A percentile compares a stretch with the other conserved stretches of the same genome.
phyloP scores from a whole-genome alignment of 2,113 vertebrate genomes.

The Echinops telfairi region DNA sequence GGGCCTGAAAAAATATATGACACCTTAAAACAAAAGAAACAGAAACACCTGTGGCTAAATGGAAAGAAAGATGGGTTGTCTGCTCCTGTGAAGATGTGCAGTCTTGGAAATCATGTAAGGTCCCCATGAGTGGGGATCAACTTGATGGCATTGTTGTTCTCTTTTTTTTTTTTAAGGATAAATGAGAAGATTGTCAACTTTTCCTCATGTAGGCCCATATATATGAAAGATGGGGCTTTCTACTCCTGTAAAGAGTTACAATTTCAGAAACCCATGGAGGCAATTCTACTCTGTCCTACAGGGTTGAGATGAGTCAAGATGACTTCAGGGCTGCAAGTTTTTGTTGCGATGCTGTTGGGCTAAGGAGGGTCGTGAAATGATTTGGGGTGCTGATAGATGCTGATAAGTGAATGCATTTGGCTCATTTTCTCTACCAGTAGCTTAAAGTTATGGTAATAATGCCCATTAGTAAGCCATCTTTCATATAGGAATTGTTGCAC shows the following conservation, averaged over 20 bases:
- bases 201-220: not conserved
- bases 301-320: too few relatives aligned
- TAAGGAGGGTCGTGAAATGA: slow-evolving; percentile 6
- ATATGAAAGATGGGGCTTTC: too few relatives aligned
- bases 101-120: too few relatives aligned
- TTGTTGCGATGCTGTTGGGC: not conserved
- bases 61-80: not conserved
- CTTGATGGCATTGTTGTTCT: too few relatives aligned
- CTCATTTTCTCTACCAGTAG: slow-evolving; percentile 7
- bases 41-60: not conserved
- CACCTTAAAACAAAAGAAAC: not conserved
- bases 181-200: slow-evolving; percentile 12
- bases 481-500: not conserved
- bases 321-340: too few relatives aligned
- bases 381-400: not conserved
- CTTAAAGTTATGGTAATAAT: slow-evolving; percentile 22
- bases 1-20: not conserved
- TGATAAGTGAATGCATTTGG: slow-evolving; percentile 1
- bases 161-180: too few relatives aligned
- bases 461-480: not conserved
- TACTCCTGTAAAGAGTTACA: too few relatives aligned
- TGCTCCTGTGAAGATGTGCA: too few relatives aligned
- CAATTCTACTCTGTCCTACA: too few relatives aligned
- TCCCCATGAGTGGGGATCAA: too few relatives aligned
- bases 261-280: too few relatives aligned